Conservation (phyloP, 1,140 invertebrate species). For the Scaptomyza graminum region DNA sequence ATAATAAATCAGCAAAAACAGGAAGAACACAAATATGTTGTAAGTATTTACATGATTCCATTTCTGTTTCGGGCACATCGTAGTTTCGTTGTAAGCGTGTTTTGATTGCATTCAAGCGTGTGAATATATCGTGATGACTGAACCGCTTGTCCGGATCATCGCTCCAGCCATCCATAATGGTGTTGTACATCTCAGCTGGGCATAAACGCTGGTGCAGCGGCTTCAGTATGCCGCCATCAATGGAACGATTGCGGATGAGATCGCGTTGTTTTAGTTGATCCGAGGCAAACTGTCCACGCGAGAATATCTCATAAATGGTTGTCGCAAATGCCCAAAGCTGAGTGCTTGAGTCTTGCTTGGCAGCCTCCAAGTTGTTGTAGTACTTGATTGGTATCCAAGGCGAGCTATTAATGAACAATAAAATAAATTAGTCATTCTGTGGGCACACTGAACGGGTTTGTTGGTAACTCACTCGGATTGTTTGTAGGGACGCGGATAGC, state of each 20-base stretch:
- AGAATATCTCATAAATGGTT: conserved; percentile 95
- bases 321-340: conserved; percentile 96
- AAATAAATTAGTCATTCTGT: too few relatives aligned
- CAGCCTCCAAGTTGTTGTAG: conserved; percentile 88
- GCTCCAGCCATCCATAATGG: conserved; percentile 94
- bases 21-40: neutral
- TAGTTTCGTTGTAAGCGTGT: conserved; percentile 28
- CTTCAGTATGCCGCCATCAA: conserved; percentile 84
- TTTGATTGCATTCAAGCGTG: conserved; percentile 59
- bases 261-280: conserved; percentile 37
- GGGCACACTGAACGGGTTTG: too few relatives aligned
- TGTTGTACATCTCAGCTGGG: conserved; percentile 90
- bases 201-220: conserved; percentile 88
- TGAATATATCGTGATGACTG: conserved; percentile 87
- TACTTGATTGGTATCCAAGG: conserved; percentile 94
- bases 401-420: conserved; percentile 85
- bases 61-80: conserved; percentile 27
- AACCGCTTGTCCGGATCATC: conserved; percentile 88
- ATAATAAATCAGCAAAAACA: neutral
- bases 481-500: conserved; percentile 85
- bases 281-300: conserved; percentile 86
- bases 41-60: conserved; percentile 32
- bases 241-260: conserved; percentile 79
- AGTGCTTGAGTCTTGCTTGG: conserved; percentile 87
- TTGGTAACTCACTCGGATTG: conserved; percentile 57